Base-by-base conservation (phyloP, 1,140 invertebrate species). In the Medauroidea extradentata region DNA sequence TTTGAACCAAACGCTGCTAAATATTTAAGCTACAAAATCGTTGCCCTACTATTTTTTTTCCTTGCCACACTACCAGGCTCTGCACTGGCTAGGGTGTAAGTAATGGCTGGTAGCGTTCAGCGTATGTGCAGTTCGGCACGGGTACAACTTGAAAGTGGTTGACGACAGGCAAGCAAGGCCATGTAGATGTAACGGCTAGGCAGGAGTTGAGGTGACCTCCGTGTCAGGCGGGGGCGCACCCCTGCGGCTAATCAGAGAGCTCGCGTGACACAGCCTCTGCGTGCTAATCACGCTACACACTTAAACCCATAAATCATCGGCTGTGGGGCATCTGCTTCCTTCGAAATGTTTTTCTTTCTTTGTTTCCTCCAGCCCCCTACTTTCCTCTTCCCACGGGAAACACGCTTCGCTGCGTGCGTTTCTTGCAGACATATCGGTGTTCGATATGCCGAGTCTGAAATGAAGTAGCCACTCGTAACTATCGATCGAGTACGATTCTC, bases 251-350 rank as follows among this genome's bases (percentile, higher is more conserved):
- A 51, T 51, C 27, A 51, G 49, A 16, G 27, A 18, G n/a, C 19
- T 51, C 38, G 49, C 49, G 49, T 51, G 49, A 51, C 49, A 19
- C 18, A 25, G 38, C 9, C 49, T 29, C 38, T 51, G 16, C 49
- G 49, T 51, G 49, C 49, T 51, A 51, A 51, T 51, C 49, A 51
- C 19, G 49, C 21, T 29, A 21, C 49, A 27, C 49, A n/a, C 38
- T 18, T 11, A 51, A 51, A 25, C 25, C 38, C 27, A 51, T 51
- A 51, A 51, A 51, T 51, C 49, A 51, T 51, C 49, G 27, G 49
- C 27, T 34, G 24, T 34, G 49, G 16, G 49, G 49, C 49, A 51
- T 51, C 49, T 51, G 49, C 49, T 51, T 51, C 49, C 49, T 51
- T 21, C 29, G 29, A 34, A 34, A 34, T 11, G 29, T 34, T 34